Percentiles rank a stretch among this genome's conserved stretches.
These are phyloP conservation scores for Megalonaias nervosa DNA, from an alignment of 1,140 invertebrate genomes.

Conservation along the genomic window DNA sequence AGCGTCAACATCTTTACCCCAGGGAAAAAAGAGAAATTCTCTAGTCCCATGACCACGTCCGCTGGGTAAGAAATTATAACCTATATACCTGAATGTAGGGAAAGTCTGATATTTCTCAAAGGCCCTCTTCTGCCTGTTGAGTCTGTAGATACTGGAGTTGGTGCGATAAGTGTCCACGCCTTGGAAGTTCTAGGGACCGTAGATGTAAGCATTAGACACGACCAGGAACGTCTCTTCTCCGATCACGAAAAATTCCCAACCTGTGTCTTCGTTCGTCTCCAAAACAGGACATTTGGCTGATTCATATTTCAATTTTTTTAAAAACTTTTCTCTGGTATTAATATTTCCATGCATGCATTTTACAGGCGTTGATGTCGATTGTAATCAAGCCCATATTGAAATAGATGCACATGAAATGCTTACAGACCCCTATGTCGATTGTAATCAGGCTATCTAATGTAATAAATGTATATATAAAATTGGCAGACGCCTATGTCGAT, in stretches of 20 bases:
- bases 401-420: too few species aligned
- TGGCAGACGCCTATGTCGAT: too few species aligned
- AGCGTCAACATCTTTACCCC: not conserved
- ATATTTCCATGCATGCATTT: too few species aligned
- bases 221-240: constrained; percentile 55
- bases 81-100: constrained; percentile 32
- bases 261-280: constrained; percentile 67
- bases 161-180: constrained; percentile 58
- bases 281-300: constrained; percentile 13
- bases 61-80: too few species aligned
- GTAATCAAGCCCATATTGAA: too few species aligned
- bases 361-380: too few species aligned
- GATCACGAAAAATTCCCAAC: constrained; percentile 66
- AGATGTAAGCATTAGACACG: constrained; percentile 69
- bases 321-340: not conserved
- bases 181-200: constrained; percentile 61
- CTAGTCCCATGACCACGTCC: not conserved
- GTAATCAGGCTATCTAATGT: too few species aligned
- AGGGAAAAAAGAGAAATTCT: not conserved
- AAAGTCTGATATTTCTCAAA: constrained; percentile 66
- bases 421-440: too few species aligned
- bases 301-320: not conserved
- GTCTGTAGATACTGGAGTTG: constrained; percentile 65
- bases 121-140: constrained; percentile 51
- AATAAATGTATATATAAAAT: too few species aligned